Evolutionary conservation across 2,888 invertebrate genomes (phyloP).

Genomic region (Geophilus truncorum): DNA sequence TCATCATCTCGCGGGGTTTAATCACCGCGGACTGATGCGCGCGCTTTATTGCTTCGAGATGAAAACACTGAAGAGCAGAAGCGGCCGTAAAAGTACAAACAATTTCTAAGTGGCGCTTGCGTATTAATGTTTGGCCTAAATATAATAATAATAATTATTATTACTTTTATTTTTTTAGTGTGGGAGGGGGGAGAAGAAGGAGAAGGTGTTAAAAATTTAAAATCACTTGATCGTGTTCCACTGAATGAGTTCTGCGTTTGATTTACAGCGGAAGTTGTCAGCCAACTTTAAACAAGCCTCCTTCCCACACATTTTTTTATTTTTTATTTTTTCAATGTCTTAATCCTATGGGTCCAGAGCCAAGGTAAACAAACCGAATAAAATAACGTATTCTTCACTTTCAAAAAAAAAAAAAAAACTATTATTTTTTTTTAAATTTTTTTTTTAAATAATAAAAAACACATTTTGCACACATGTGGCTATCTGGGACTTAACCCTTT

Average conservation of each 20-base stretch:
- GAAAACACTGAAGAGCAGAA: background rate
- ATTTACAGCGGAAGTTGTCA: background rate
- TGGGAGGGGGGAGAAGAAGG: no score
- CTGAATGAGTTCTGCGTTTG: background rate
- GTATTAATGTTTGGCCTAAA: no score
- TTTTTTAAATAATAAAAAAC: background rate
- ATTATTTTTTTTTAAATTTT: no score
- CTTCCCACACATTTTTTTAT: background rate
- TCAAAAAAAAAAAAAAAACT: background rate
- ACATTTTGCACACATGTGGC: background rate
- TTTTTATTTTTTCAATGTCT: background rate
- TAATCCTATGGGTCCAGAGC: background rate
- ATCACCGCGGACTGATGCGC: background rate
- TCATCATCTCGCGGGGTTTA: background rate
- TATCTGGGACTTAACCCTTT: background rate
- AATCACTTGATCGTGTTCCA: no score
- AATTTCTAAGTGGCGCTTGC: no score
- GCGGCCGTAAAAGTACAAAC: background rate
- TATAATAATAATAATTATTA: no score
- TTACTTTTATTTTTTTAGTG: no score
- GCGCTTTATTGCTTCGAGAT: background rate
- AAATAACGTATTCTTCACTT: background rate
- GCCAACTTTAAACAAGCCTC: background rate
- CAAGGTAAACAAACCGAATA: background rate
- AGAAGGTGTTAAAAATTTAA: no score